Evolutionary conservation across 2,113 vertebrate genomes (phyloP).

Genomic region (Oncorhynchus mykiss): DNA sequence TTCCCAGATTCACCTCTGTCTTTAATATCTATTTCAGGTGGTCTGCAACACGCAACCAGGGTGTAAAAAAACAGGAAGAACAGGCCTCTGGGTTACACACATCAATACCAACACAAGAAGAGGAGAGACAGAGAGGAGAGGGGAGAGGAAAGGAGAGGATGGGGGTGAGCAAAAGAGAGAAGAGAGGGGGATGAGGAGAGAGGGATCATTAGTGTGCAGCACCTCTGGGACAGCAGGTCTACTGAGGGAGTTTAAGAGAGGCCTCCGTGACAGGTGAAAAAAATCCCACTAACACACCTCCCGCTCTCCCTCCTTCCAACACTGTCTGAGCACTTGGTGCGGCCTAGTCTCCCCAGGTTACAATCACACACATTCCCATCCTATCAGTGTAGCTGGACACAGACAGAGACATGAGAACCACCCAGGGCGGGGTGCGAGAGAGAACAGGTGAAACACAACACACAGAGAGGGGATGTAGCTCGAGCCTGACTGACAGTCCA

Average conservation of each 20-base stretch:
- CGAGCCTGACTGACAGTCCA: neutral
- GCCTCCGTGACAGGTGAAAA: conserved; percentile 79
- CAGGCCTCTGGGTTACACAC: conserved; percentile 24
- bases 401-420: conserved; percentile 8
- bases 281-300: conserved; percentile 65
- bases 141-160: conserved; percentile 25
- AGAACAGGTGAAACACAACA: neutral
- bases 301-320: conserved; percentile 56
- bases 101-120: conserved; percentile 58
- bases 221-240: conserved; percentile 48
- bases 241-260: conserved; percentile 68
- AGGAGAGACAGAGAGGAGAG: conserved; percentile 34
- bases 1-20: neutral
- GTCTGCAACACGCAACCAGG: conserved; percentile 9
- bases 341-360: conserved; percentile 71
- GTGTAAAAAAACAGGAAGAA: conserved; percentile 17
- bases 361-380: conserved; percentile 71
- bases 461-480: neutral
- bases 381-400: conserved; percentile 57
- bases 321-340: conserved; percentile 61
- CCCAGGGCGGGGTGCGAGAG: neutral
- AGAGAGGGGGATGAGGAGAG: conserved; percentile 31
- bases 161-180: conserved; percentile 19
- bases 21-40: conserved; percentile 36
- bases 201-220: conserved; percentile 62